Percentiles rank a stretch among this genome's conserved stretches.
Conservation (phyloP, 2,113 vertebrate genomes). For the Lonchura striata region DNA sequence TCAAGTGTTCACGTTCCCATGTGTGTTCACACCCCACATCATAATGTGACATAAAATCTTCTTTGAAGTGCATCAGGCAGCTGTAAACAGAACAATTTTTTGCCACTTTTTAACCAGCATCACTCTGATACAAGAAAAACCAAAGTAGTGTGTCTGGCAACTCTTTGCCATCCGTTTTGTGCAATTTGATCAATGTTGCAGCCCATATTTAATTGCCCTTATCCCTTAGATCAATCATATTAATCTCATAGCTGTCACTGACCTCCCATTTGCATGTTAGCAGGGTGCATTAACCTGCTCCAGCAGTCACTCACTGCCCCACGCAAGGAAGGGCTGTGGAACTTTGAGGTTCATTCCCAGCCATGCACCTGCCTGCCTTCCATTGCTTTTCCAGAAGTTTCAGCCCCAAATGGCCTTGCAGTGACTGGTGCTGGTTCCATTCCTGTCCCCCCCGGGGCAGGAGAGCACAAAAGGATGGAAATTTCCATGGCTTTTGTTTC, state of each 20-base stretch:
- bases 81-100: background rate
- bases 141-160: background rate
- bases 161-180: background rate
- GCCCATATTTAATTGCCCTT: conserved; percentile 33
- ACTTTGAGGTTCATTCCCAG: background rate
- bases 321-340: background rate
- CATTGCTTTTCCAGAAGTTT: conserved; percentile 2
- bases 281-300: background rate
- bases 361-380: background rate
- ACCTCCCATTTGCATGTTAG: background rate
- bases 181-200: background rate
- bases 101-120: background rate
- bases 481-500: conserved; percentile 59
- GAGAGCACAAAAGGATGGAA: conserved; percentile 48
- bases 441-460: background rate
- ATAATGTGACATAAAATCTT: background rate
- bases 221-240: background rate
- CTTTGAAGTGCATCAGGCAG: background rate
- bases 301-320: background rate
- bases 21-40: background rate
- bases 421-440: background rate
- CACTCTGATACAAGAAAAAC: background rate
- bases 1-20: background rate
- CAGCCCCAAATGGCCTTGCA: background rate
- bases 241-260: background rate